Evolutionary conservation across 2,888 invertebrate genomes (phyloP), one percentile per base, ranked within the genome.

Genomic region (Choreutis nemorana): DNA sequence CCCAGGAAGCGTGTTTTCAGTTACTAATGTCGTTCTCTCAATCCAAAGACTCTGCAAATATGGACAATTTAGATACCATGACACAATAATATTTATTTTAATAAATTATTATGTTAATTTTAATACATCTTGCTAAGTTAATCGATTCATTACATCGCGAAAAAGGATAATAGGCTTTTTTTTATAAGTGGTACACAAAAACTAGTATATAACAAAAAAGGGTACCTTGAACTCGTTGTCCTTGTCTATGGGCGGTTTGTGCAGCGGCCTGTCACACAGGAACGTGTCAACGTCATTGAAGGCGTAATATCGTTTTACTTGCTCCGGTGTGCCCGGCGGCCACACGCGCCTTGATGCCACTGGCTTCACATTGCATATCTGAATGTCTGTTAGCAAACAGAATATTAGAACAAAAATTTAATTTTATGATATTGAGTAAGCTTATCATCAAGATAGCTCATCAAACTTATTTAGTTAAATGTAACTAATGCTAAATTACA

Each of bases 301-400:
- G 41, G 91, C 86, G 70, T 96, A 97, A 68, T 92, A 97, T 7
- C 92, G 85, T 25, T 87, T 86, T 29, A 96, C 90, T 55, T 90
- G 90, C 41, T 93, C 91, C 1, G 95, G 93, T 31, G 95, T 89
- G 34, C 89, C 87, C 2, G 78, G 52, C 35, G 83, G 83, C 56
- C 84, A 77, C 31, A 66, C 67, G 26, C 81, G 83, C 0, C 87
- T 83, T 37, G 89, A 87, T 0, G 94, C 86, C 14, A 95, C 86
- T 0, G 97, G 94, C 50, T 94, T 91, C 22, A 97, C 96, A 67
- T 91, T 94, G 63, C 94, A 93, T 41, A 97, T 95, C 79, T 96
- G 95, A 44, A 96, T 94, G 58, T 86, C 91, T 91, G 51, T 3
- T 28, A 32, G 10, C n/a, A n/a, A n/a, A n/a, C n/a, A n/a, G n/a